Evolutionary conservation across 2,113 vertebrate genomes (phyloP).

Genomic region (Fulica atra): DNA sequence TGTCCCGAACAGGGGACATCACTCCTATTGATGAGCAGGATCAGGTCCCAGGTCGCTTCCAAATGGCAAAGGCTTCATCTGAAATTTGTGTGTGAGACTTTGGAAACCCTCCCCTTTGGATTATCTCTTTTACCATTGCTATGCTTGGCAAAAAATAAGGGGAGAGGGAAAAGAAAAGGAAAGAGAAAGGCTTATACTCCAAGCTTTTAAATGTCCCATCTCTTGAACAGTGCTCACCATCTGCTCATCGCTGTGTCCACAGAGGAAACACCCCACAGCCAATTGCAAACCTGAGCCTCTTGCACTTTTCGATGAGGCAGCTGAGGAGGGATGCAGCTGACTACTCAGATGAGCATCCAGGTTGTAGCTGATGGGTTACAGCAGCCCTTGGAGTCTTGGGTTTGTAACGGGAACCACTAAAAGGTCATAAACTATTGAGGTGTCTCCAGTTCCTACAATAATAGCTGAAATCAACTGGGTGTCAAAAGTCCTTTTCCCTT

Average conservation of each 20-base stretch:
- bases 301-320: background rate
- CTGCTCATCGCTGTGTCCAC: fast-evolving
- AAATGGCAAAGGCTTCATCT: fast-evolving
- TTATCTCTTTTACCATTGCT: background rate
- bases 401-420: background rate
- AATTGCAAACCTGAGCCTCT: background rate
- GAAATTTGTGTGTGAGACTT: background rate
- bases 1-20: background rate
- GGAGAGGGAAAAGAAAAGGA: too few relatives aligned
- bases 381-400: background rate
- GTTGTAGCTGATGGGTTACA: background rate
- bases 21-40: background rate
- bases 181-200: too few relatives aligned
- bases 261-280: background rate
- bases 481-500: background rate
- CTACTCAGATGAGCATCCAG: background rate
- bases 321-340: background rate
- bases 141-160: background rate
- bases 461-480: constrained; percentile 1
- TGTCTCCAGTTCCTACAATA: background rate
- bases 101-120: background rate
- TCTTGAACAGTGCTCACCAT: background rate
- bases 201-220: background rate
- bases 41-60: background rate
- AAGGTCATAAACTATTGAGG: background rate